Base-by-base conservation (phyloP, 2,797 vertebrate genomes). In the Gallirallus australis region DNA sequence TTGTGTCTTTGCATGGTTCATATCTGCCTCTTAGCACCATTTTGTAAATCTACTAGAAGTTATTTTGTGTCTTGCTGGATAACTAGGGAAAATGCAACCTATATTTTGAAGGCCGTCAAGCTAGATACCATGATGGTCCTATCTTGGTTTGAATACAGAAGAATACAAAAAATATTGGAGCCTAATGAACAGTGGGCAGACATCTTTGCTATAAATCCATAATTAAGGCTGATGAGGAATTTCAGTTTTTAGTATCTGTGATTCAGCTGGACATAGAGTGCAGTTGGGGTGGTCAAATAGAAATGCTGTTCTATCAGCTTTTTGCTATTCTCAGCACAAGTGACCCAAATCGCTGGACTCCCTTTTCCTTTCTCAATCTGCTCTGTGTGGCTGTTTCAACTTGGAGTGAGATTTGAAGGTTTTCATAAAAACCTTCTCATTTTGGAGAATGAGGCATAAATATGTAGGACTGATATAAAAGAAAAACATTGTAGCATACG, bases 121-220 rank as follows among this genome's bases (percentile, higher is more conserved):
- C 7, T 72, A 54, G 31, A 4, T 88, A 35, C 8, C 9, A 5
- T 31, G 5, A 45, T 4, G 2, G 11, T 77, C 69, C 71, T 87
- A 15, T 40, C 52, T 89, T 80, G 16, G 33, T 71, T 56, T 77
- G 27, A 93, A 57, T 57, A 13, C 13, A 78, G n/a, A 28, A 82
- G 52, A 66, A 66, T 28, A 13, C 2, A 0, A 11, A 7, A 12
- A 61, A 78, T 11, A 35, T 2, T 12, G 30, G 0, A 24, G 21
- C 19, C 1, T 61, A 48, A n/a, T 48, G 65, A 61, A 78, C 77
- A 75, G 28, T 17, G 71, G 40, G 16, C 15, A 81, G 52, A n/a
- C 1, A 6, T 8, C 71, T 84, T 82, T 25, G 1, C 47, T 7
- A 0, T 40, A 78, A 50, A 7, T 45, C 17, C 2, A 3, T 45